Base-by-base conservation (phyloP, 2,888 invertebrate genomes). In the Perdita meconis region DNA sequence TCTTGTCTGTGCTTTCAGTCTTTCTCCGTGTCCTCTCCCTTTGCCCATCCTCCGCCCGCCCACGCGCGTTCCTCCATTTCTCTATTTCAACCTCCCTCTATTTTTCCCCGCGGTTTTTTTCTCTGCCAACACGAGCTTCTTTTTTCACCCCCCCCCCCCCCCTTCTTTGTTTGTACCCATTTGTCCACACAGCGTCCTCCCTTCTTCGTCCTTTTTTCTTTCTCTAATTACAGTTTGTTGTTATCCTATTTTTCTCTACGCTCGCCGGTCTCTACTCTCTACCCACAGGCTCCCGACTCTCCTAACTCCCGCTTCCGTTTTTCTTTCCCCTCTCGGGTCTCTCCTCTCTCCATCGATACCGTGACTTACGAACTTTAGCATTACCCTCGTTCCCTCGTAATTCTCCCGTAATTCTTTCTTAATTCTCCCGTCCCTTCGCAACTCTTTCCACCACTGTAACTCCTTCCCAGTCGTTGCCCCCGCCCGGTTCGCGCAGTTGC, bases 151-250 rank as follows among this genome's bases (percentile, higher is more conserved):
- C 38, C 53, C 59, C 44, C 74, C 44, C 61, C 30, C 64, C 51
- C 38, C 53, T 65, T 51, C 74, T 47, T 53, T 55, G 19, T 57
- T 38, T 51, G n/a, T 16, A 19, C 30, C 42, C 64, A 75, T 75
- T 73, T 75, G 74, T 74, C 74, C 57, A 65, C 64, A 56, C 26
- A 56, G 57, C 30, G 50, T 42, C 24, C 26, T 16, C 40, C 55
- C 44, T 3, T 13, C 5, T 36, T 30, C 57, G 47, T 63, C 26
- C 30, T 34, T 38, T 63, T 72, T 57, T 44, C 51, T 36, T 40
- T 53, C 34, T 47, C 63, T 74, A 74, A 75, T 75, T 75, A 75
- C 75, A 40, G 59, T 75, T 74, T 44, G 64, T 73, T 67, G 76
- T 68, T 67, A 66, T 59, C 70, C 78, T 47, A 64, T 71, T 44